These are phyloP conservation scores for Mayetiola destructor DNA, from an alignment of 2,888 invertebrate species.

Conservation along the genomic window DNA sequence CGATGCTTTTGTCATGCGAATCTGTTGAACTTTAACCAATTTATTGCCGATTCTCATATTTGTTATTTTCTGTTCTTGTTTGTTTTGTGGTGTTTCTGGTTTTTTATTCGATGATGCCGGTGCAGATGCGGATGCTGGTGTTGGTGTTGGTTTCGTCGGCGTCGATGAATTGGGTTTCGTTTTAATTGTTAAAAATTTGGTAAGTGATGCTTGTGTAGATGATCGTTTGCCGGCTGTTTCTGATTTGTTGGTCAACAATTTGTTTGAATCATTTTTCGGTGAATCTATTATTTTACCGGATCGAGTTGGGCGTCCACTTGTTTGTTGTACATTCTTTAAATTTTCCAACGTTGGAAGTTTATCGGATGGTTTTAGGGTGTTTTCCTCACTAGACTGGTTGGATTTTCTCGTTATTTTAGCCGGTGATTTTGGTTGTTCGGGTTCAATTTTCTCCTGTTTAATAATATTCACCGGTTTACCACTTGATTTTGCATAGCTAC, in stretches of 20 bases:
- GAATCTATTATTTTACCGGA: not conserved
- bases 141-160: not conserved
- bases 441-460: not conserved
- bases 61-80: conserved; percentile 24
- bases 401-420: not conserved
- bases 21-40: conserved; percentile 48
- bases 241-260: not conserved
- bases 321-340: not conserved
- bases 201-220: not conserved
- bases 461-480: not conserved
- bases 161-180: not conserved
- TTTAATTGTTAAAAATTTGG: not conserved
- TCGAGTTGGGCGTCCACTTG: not conserved
- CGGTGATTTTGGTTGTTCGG: not conserved
- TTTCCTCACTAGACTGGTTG: not conserved
- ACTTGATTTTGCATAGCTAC: not conserved
- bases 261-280: not conserved
- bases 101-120: not conserved
- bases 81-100: conserved; percentile 25
- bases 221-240: not conserved
- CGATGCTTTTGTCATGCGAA: conserved; percentile 51
- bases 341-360: not conserved
- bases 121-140: not conserved
- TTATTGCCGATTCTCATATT: conserved; percentile 46
- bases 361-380: not conserved